These are phyloP conservation scores for Ametastegia equiseti DNA, from an alignment of 2,888 invertebrate species.

Conservation along the genomic window DNA sequence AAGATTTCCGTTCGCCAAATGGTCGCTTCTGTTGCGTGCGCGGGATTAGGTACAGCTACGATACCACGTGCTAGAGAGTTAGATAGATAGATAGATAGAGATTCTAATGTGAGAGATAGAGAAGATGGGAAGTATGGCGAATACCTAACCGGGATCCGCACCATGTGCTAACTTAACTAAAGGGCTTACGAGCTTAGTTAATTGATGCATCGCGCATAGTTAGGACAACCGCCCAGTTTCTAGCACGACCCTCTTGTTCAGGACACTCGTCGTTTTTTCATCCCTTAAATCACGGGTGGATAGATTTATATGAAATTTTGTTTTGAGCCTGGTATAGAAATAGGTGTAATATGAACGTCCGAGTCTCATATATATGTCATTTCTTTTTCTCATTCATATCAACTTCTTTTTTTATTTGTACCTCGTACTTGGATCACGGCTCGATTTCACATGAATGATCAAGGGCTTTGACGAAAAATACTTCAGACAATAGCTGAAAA, in stretches of 20 bases:
- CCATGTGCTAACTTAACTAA: slow-evolving; percentile 74
- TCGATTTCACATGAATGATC: not conserved
- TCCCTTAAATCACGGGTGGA: not conserved
- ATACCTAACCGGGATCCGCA: slow-evolving; percentile 57
- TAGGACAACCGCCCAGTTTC: slow-evolving; percentile 44
- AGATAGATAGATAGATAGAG: not conserved
- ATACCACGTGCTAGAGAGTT: not conserved
- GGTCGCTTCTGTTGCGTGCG: slow-evolving; percentile 37
- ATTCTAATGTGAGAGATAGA: not conserved
- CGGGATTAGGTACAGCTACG: slow-evolving; percentile 4
- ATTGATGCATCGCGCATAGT: slow-evolving; percentile 70
- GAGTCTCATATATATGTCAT: not conserved
- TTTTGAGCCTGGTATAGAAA: not conserved
- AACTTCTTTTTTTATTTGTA: not conserved
- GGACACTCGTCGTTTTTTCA: slow-evolving; percentile 1
- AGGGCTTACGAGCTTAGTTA: slow-evolving; percentile 74
- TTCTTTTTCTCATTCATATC: not conserved
- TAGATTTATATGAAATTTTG: not conserved
- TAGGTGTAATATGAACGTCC: not conserved
- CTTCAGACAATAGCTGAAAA: not conserved
- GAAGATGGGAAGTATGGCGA: slow-evolving; percentile 9
- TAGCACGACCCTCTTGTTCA: not conserved
- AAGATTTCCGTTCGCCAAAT: slow-evolving; percentile 16
- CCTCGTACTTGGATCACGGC: not conserved
- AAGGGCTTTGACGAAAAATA: not conserved